Percentiles rank a stretch among this genome's conserved stretches.
Conservation (phyloP, 2,888 invertebrate species). For the Pandemis heparana region DNA sequence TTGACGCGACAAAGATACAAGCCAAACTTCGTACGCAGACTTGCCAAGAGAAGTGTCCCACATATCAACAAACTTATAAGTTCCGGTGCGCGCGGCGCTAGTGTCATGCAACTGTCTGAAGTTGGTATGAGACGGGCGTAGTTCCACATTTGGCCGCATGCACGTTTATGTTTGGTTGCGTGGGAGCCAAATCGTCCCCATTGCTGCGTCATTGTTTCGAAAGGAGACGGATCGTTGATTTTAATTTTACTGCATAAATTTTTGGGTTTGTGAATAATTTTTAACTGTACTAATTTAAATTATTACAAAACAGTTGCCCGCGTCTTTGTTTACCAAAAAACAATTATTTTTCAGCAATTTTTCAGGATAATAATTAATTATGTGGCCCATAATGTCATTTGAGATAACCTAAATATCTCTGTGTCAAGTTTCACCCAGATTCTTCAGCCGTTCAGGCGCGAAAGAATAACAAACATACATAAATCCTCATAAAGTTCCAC, state of each 20-base stretch:
- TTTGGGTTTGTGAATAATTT: no score
- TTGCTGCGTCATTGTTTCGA: conserved; percentile 31
- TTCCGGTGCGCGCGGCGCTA: conserved; percentile 29
- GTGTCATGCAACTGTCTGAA: conserved; percentile 38
- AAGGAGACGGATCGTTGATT: background rate
- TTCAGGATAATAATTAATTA: no score
- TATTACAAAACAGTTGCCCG: no score
- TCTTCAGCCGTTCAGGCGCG: no score
- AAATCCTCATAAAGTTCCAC: no score
- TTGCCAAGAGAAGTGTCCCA: conserved; percentile 38
- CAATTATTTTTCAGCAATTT: no score
- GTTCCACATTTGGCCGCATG: conserved; percentile 32
- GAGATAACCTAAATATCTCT: no score
- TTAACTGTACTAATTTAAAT: no score
- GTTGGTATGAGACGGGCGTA: conserved; percentile 31
- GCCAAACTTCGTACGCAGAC: background rate
- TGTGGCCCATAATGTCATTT: no score
- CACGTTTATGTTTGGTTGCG: conserved; percentile 11
- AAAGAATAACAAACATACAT: no score
- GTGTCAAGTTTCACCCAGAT: no score
- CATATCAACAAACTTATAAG: conserved; percentile 35
- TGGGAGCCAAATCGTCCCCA: conserved; percentile 35
- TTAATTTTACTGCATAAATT: background rate
- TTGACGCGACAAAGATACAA: background rate
- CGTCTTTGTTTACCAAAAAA: no score